phyloP scores from a whole-genome alignment of 2,113 vertebrate genomes.

The Silurus asotus region DNA sequence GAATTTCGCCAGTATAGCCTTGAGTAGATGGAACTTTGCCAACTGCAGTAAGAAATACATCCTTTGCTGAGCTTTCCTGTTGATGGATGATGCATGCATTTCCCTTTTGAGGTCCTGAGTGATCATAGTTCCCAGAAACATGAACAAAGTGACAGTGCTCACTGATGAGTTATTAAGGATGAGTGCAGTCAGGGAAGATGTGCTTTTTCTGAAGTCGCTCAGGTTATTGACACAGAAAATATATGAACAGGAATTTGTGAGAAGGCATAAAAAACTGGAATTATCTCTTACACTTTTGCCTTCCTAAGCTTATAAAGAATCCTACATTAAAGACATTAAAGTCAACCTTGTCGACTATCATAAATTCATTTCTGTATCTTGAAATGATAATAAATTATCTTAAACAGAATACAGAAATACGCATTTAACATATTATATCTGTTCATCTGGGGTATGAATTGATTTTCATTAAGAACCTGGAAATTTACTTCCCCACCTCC shows the following conservation, averaged over 20 bases:
- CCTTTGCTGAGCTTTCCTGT: too few species aligned
- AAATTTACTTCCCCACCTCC: not conserved
- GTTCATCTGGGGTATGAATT: not conserved
- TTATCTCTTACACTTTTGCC: not conserved
- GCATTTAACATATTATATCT: constrained; percentile 13
- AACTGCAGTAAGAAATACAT: too few species aligned
- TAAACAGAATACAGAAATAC: not conserved
- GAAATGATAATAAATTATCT: not conserved
- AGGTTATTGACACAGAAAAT: not conserved
- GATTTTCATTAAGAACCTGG: not conserved
- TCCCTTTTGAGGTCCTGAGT: too few species aligned
- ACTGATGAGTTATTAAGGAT: too few species aligned
- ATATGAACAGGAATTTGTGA: not conserved
- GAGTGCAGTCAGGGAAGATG: too few species aligned
- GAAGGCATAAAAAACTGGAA: not conserved
- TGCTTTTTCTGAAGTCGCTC: not conserved
- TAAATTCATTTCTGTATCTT: not conserved
- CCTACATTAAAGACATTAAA: not conserved
- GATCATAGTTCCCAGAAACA: too few species aligned
- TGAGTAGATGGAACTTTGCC: too few species aligned
- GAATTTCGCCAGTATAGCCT: too few species aligned
- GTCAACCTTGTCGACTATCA: not conserved
- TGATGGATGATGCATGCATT: too few species aligned
- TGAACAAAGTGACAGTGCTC: too few species aligned
- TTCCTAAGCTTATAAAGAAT: not conserved